Conservation (phyloP, 2,113 vertebrate genomes). For the Planiliza haematocheilus region DNA sequence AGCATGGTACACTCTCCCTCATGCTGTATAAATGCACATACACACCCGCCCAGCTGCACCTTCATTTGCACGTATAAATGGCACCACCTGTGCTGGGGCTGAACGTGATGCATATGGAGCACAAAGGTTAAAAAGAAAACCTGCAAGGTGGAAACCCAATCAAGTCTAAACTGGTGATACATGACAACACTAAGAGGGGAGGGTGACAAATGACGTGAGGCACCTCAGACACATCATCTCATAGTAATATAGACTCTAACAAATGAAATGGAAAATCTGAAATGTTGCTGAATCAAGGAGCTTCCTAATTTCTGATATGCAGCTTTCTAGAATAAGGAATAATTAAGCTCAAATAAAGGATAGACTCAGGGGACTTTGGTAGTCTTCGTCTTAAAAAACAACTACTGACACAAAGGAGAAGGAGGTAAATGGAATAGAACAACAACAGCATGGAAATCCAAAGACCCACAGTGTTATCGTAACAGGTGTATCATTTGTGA, state of each 20-base stretch:
- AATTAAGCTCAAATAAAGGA: no score
- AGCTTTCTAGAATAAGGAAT: no score
- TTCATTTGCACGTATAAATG: slow-evolving; percentile 53
- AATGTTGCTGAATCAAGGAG: no score
- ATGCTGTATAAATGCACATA: slow-evolving; percentile 17
- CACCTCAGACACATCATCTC: slow-evolving; percentile 37
- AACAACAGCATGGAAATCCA: no score
- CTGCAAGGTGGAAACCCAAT: slow-evolving; percentile 40
- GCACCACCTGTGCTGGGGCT: slow-evolving; percentile 50
- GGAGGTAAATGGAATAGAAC: no score
- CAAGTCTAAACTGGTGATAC: slow-evolving; percentile 46
- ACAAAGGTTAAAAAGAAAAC: slow-evolving; percentile 36
- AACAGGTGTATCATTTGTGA: not conserved
- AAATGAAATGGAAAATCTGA: no score
- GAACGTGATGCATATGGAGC: slow-evolving; percentile 23
- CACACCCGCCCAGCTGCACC: slow-evolving; percentile 46
- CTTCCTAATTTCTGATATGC: no score
- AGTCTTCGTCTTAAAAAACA: no score
- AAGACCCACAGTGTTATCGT: no score
- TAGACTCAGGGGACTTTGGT: no score
- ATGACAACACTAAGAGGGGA: slow-evolving; percentile 22
- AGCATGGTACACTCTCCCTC: slow-evolving; percentile 27
- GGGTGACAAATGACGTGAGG: slow-evolving; percentile 42
- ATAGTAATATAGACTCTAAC: slow-evolving; percentile 1
- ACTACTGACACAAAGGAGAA: no score